A percentile compares a stretch with the other conserved stretches of the same genome.
Evolutionary conservation across 2,113 vertebrate species (phyloP).

Genomic region (Sturnira hondurensis): DNA sequence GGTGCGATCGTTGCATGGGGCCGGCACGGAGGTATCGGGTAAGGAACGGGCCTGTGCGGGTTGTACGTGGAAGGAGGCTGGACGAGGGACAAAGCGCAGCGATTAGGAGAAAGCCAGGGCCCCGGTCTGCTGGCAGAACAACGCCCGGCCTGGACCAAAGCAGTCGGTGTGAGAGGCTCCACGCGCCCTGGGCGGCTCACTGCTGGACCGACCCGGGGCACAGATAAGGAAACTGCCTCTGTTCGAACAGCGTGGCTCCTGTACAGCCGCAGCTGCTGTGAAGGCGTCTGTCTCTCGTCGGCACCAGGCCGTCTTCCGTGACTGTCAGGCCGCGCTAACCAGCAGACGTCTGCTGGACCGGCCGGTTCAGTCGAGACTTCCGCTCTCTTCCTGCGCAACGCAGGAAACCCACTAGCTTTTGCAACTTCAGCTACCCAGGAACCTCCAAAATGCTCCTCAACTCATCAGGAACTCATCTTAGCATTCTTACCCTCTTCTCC

Average conservation of each 20-base stretch:
- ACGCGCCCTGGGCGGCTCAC: neutral
- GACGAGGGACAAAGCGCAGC: neutral
- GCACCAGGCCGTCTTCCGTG: neutral
- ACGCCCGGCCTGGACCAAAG: neutral
- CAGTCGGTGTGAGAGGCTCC: neutral
- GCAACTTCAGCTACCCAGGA: neutral
- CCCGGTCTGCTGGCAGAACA: constrained; percentile 6
- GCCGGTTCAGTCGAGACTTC: neutral
- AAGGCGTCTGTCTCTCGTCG: neutral
- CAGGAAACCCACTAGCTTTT: neutral
- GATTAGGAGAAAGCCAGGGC: constrained; percentile 60
- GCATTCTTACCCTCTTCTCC: neutral
- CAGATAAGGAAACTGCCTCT: neutral
- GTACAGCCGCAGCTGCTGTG: neutral
- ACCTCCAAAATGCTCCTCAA: neutral
- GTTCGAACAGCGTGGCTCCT: neutral
- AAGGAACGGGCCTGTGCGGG: constrained; percentile 96
- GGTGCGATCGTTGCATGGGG: constrained; percentile 96
- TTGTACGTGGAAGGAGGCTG: constrained; percentile 96
- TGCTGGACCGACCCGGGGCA: neutral
- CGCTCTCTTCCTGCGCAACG: neutral
- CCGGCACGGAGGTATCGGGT: constrained; percentile 96
- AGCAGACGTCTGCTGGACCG: neutral
- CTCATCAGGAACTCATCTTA: neutral
- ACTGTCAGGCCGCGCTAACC: neutral